Evolutionary conservation across 1,140 invertebrate genomes (phyloP).

Genomic region (Andrena cerasifolii): DNA sequence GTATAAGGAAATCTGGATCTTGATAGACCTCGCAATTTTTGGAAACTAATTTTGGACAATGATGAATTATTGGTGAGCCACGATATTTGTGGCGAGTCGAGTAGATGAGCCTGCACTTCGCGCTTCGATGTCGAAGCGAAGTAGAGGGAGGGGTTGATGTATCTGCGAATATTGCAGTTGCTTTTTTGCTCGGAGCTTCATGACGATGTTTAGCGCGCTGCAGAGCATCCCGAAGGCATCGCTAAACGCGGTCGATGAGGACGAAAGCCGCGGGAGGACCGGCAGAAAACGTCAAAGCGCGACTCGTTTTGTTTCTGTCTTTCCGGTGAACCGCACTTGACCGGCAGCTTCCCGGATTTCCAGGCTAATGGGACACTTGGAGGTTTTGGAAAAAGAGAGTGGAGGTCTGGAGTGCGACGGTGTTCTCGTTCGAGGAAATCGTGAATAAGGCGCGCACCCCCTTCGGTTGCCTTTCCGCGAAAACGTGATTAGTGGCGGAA

Average conservation of each 20-base stretch:
- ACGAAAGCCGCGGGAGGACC: not conserved
- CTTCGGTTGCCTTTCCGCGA: slow-evolving; percentile 3
- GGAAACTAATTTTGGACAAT: too few relatives aligned
- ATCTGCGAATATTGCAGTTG: not conserved
- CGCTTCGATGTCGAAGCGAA: too few relatives aligned
- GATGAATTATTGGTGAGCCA: too few relatives aligned
- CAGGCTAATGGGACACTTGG: slow-evolving; percentile 50
- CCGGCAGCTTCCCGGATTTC: slow-evolving; percentile 31
- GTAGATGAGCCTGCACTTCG: too few relatives aligned
- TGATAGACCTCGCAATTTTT: too few relatives aligned
- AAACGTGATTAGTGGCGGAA: slow-evolving; percentile 31
- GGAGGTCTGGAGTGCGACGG: not conserved
- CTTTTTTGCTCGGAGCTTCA: not conserved
- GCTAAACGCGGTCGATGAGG: slow-evolving; percentile 3
- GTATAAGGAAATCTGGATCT: too few relatives aligned
- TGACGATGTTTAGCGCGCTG: not conserved
- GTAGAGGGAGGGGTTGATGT: too few relatives aligned
- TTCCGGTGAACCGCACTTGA: slow-evolving; percentile 38
- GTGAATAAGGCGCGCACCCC: slow-evolving; percentile 20
- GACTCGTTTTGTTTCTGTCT: slow-evolving; percentile 38
- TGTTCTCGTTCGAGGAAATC: slow-evolving; percentile 35
- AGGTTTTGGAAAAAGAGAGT: slow-evolving; percentile 22
- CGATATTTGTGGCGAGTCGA: too few relatives aligned
- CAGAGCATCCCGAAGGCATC: not conserved
- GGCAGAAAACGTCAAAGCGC: slow-evolving; percentile 36